Conservation (phyloP, 37 sponge, comb jelly and placozoan species). For the Mnemiopsis leidyi region DNA sequence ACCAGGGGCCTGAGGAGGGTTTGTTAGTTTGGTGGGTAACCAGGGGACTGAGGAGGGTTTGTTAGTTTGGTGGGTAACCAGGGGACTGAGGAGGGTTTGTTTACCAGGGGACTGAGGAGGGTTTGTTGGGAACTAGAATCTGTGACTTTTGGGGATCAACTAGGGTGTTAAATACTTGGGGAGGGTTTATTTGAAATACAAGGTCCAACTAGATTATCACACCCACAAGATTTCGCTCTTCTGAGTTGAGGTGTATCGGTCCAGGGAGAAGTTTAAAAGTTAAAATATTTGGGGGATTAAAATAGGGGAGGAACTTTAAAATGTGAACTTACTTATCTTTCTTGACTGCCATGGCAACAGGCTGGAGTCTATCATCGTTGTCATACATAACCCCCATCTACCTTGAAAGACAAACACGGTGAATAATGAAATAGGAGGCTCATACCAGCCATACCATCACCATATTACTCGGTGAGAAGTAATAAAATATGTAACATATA, state of each 20-base stretch:
- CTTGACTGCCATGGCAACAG: conserved; percentile 52
- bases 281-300: neutral
- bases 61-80: conserved; percentile 52
- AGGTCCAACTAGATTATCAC: neutral
- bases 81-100: neutral
- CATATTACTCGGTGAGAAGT: neutral
- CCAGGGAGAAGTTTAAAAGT: neutral
- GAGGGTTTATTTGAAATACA: neutral
- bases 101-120: neutral
- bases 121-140: too few relatives aligned
- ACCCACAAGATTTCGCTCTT: neutral
- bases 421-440: neutral
- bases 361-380: neutral
- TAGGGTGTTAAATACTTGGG: neutral
- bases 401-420: neutral
- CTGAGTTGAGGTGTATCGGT: neutral
- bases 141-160: neutral
- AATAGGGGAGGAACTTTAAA: neutral
- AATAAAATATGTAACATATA: neutral
- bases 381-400: neutral
- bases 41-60: neutral
- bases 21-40: conserved; percentile 47
- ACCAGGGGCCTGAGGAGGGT: conserved; percentile 18
- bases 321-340: conserved; percentile 2
- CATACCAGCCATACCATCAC: neutral